Percentiles rank a stretch among this genome's conserved stretches.
Evolutionary conservation across 1,140 invertebrate genomes (phyloP).

Genomic region (Octopus sinensis): DNA sequence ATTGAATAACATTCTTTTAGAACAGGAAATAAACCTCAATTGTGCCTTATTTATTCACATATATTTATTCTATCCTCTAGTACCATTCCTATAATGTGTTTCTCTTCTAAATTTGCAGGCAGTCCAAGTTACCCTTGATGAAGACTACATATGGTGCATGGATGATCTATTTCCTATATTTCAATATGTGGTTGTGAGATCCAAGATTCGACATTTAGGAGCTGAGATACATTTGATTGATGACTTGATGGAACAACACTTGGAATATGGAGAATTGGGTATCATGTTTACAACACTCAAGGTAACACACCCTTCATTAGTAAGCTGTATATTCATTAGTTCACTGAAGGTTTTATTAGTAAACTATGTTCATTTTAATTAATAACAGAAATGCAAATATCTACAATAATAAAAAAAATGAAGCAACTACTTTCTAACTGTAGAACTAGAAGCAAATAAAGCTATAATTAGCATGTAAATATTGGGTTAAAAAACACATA

Average conservation of each 20-base stretch:
- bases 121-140: conserved; percentile 59
- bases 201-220: conserved; percentile 76
- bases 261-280: conserved; percentile 75
- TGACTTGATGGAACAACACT: conserved; percentile 74
- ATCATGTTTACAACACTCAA: conserved; percentile 82
- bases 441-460: neutral
- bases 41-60: no score
- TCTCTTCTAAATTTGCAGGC: conserved; percentile 52
- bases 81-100: neutral
- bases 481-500: no score
- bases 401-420: neutral
- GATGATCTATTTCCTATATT: conserved; percentile 83
- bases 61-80: no score
- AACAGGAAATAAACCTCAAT: no score
- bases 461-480: neutral
- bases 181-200: conserved; percentile 77
- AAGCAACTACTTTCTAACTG: neutral
- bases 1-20: no score
- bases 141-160: conserved; percentile 74
- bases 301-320: conserved; percentile 52
- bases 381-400: neutral
- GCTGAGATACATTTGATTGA: conserved; percentile 82
- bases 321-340: neutral
- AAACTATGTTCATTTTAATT: neutral
- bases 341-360: neutral